These are phyloP conservation scores for Silvanus unidentatus DNA, from an alignment of 2,888 invertebrate species.

Conservation along the genomic window DNA sequence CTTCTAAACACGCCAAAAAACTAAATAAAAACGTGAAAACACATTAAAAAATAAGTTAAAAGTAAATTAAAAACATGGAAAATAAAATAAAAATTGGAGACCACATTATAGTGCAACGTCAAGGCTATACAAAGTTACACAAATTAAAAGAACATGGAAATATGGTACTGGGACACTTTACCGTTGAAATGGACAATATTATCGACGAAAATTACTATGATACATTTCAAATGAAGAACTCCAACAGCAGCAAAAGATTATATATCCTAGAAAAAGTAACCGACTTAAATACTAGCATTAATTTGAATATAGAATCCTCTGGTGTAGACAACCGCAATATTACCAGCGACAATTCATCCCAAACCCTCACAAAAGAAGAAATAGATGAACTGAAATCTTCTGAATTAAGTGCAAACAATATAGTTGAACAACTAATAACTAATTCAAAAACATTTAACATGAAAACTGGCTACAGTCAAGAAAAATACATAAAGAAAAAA, in stretches of 20 bases:
- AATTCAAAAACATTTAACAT: conserved; percentile 86
- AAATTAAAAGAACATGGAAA: conserved; percentile 61
- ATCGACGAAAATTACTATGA: conserved; percentile 66
- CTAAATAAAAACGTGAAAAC: conserved; percentile 7
- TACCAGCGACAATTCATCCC: conserved; percentile 71
- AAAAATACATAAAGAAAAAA: conserved; percentile 93
- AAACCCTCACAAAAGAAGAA: conserved; percentile 75
- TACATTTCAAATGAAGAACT: conserved; percentile 68
- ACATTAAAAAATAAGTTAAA: conserved; percentile 9
- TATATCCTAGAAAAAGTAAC: conserved; percentile 51
- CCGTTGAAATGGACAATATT: conserved; percentile 60
- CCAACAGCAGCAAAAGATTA: conserved; percentile 51
- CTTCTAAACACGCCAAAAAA: no score
- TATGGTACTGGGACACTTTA: conserved; percentile 64
- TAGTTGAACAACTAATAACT: conserved; percentile 79
- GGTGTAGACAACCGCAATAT: conserved; percentile 83
- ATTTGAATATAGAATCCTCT: conserved; percentile 59
- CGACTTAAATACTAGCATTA: conserved; percentile 54
- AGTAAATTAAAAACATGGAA: conserved; percentile 16
- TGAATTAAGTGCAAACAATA: conserved; percentile 71
- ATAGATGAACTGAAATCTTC: conserved; percentile 73
- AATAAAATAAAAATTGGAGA: conserved; percentile 58
- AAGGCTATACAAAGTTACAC: conserved; percentile 71
- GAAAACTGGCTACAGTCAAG: conserved; percentile 89
- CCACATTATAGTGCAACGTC: conserved; percentile 70